Conservation (phyloP, 2,113 vertebrate species). For the Alectura lathami region DNA sequence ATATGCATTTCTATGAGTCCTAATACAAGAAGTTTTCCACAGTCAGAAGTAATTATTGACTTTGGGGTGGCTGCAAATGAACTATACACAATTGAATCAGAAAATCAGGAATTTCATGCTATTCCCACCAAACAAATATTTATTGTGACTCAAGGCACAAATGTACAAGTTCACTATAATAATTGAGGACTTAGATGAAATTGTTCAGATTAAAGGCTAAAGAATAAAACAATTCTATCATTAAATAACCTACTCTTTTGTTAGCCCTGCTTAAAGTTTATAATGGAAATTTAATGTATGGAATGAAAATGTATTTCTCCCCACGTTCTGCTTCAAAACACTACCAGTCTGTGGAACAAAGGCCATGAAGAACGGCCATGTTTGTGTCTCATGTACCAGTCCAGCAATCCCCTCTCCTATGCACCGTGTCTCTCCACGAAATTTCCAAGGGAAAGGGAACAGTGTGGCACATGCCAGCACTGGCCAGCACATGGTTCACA, state of each 20-base stretch:
- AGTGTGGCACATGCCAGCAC: not conserved
- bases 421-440: not conserved
- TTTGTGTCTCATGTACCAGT: accelerated
- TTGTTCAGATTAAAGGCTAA: conserved; percentile 30
- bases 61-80: conserved; percentile 20
- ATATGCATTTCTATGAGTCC: not conserved
- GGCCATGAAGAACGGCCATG: not conserved
- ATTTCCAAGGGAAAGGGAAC: not conserved
- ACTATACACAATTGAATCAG: not conserved
- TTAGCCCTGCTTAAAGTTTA: not conserved
- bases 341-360: not conserved
- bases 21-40: not conserved
- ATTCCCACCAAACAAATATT: not conserved
- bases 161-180: not conserved
- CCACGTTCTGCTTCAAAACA: not conserved
- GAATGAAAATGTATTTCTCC: not conserved
- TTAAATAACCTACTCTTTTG: not conserved
- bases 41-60: not conserved
- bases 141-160: not conserved
- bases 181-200: not conserved
- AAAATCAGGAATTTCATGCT: conserved; percentile 23
- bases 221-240: not conserved
- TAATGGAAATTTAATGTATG: not conserved
- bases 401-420: not conserved
- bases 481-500: not conserved